Conservation (phyloP, 2,797 vertebrate genomes). For the Ambastaia sidthimunki region DNA sequence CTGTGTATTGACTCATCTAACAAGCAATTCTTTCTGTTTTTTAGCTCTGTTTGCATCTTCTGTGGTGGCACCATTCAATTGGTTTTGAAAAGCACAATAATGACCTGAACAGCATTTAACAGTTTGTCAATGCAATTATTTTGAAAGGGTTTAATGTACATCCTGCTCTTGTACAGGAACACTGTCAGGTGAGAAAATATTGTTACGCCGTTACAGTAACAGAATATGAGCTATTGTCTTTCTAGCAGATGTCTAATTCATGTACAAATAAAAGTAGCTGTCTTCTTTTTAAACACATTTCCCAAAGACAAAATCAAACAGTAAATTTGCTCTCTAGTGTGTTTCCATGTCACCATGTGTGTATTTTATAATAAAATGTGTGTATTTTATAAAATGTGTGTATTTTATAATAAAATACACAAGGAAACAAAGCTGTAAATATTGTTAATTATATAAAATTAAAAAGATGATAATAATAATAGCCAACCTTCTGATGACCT, state of each 20-base stretch:
- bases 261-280: slow-evolving; percentile 24
- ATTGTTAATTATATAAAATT: too few species aligned
- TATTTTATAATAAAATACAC: too few species aligned
- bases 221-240: slow-evolving; percentile 9
- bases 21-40: slow-evolving; percentile 46
- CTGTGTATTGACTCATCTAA: slow-evolving; percentile 30
- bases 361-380: too few species aligned
- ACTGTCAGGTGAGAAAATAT: background rate
- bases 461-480: background rate
- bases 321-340: too few species aligned
- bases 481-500: slow-evolving; percentile 4
- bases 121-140: slow-evolving; percentile 34
- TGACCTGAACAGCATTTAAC: slow-evolving; percentile 53
- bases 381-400: too few species aligned
- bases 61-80: slow-evolving; percentile 35
- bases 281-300: slow-evolving; percentile 3
- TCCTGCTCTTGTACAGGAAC: background rate
- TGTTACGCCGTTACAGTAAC: background rate
- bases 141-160: slow-evolving; percentile 26
- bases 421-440: background rate
- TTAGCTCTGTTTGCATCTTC: slow-evolving; percentile 31
- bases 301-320: too few species aligned
- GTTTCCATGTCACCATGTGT: too few species aligned
- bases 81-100: slow-evolving; percentile 45
- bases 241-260: slow-evolving; percentile 13